Conservation (phyloP, 2,888 invertebrate genomes). For the Euproctis similis region DNA sequence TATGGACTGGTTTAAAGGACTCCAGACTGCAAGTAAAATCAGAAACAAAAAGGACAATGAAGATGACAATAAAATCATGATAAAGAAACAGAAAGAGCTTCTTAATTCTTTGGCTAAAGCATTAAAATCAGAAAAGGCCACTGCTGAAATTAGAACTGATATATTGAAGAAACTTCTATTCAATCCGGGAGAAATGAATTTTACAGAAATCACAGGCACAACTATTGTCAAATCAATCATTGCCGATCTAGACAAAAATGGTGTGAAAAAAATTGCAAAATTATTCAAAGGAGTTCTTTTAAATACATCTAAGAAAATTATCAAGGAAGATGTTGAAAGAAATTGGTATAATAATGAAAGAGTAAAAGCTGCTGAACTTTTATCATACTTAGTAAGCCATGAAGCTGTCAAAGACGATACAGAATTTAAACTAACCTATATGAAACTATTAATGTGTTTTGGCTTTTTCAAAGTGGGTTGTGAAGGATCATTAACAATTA, state of each 20-base stretch:
- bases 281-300: slow-evolving; percentile 78
- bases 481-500: slow-evolving; percentile 64
- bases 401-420: slow-evolving; percentile 70
- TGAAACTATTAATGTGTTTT: slow-evolving; percentile 79
- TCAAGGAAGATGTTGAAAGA: slow-evolving; percentile 66
- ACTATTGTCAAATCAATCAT: slow-evolving; percentile 79
- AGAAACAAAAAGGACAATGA: slow-evolving; percentile 64
- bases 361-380: slow-evolving; percentile 77
- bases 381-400: slow-evolving; percentile 71
- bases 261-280: slow-evolving; percentile 78
- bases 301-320: slow-evolving; percentile 68
- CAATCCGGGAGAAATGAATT: slow-evolving; percentile 82
- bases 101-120: slow-evolving; percentile 67
- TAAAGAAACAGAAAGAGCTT: slow-evolving; percentile 73
- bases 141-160: slow-evolving; percentile 70
- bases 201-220: slow-evolving; percentile 82
- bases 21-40: slow-evolving; percentile 75
- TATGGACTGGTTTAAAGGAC: slow-evolving; percentile 77
- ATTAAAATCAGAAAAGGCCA: slow-evolving; percentile 63
- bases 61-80: slow-evolving; percentile 69
- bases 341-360: slow-evolving; percentile 82
- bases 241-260: slow-evolving; percentile 74
- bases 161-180: slow-evolving; percentile 79
- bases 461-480: slow-evolving; percentile 78
- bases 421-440: slow-evolving; percentile 80